phyloP scores from a whole-genome alignment of 2,888 invertebrate genomes.

The Hemithea aestivaria region DNA sequence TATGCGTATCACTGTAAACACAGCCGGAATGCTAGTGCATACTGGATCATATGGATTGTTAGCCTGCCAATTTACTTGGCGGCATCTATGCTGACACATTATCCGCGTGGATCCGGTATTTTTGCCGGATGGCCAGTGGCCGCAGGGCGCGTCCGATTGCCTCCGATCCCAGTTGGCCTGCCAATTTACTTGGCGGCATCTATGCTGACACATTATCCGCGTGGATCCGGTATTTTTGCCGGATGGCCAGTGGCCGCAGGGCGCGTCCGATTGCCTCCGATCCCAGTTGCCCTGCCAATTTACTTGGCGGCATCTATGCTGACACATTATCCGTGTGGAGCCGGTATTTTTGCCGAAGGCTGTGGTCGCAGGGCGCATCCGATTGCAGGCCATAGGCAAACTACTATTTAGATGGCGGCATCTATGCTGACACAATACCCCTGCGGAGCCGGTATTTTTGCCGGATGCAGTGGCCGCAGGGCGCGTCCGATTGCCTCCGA shows the following conservation, averaged over 20 bases:
- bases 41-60: too few relatives aligned
- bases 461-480: constrained; percentile 22
- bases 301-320: too few relatives aligned
- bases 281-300: constrained; percentile 33
- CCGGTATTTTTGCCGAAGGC: constrained; percentile 22
- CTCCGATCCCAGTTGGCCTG: constrained; percentile 21
- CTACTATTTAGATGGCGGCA: too few relatives aligned
- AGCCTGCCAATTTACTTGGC: too few relatives aligned
- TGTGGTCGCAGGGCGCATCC: constrained; percentile 20
- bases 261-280: constrained; percentile 17
- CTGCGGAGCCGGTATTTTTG: constrained; percentile 22
- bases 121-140: constrained; percentile 23
- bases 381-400: constrained; percentile 20
- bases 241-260: constrained; percentile 22
- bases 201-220: too few relatives aligned
- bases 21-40: too few relatives aligned
- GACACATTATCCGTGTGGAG: too few relatives aligned
- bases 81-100: too few relatives aligned
- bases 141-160: constrained; percentile 19
- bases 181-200: too few relatives aligned
- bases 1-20: too few relatives aligned
- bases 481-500: constrained; percentile 17
- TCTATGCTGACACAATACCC: too few relatives aligned
- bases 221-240: constrained; percentile 22
- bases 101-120: too few relatives aligned